Evolutionary conservation across 1,140 invertebrate genomes (phyloP), one percentile per base, ranked within the genome.

Genomic region (Armadillidium nasatum): DNA sequence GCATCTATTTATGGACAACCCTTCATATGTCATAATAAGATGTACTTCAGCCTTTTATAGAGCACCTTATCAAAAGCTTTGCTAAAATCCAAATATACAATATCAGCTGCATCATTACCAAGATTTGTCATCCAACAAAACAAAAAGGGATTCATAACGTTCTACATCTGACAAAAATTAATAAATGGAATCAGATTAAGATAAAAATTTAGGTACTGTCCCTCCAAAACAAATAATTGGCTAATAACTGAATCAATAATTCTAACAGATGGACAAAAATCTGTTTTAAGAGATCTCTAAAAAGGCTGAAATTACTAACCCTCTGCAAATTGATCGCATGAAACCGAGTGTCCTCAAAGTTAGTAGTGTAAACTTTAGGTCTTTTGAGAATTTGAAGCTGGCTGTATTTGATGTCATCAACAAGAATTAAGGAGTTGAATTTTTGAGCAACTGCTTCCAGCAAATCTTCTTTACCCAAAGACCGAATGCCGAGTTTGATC

Each of bases 391-490:
- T 54, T 67, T 74, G 4, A 3, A 74, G 19, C 7, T 23, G 3
- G n/a, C 22, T 19, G 19, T 67, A 67, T 7, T 4, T 67, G 11
- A 21, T 54, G 33, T 22, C 44, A 33, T 54, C 15, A 44, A 74
- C 73, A 9, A 67, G 60, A 21, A 74, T 10, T 44, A 66, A 21
- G 21, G 50, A 45, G 4, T 74, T 10, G 0, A 74, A 13, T 4
- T 9, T 7, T 22, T 23, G 9, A 67, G 44, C 73, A 7, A 74
- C 23, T 43, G 68, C 43, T 19, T 67, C 50, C 15, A 13, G 68
- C 4, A 74, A 67, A 23, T 74, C 73, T 44, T 74, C 73, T 22
- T 67, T 22, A 67, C 73, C 73, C 54, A 74, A 15, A 67, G 22
- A 9, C 1, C 73, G 54, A 44, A 54, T 45, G 15, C 73, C 73